phyloP scores from a whole-genome alignment of 2,113 vertebrate genomes.

The Hemichromis elongatus region DNA sequence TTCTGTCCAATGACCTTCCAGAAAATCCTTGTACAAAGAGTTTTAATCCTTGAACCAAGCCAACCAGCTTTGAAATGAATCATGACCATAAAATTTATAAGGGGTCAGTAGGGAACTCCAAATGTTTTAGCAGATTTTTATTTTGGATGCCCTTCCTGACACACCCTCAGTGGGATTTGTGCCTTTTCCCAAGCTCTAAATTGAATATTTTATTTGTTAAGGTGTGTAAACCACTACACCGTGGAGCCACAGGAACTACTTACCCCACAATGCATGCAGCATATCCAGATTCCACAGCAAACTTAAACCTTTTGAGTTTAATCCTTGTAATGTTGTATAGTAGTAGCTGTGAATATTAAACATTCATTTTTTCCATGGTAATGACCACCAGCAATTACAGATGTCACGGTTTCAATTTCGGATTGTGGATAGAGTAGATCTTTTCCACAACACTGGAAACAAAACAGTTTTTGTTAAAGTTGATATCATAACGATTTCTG shows the following conservation, averaged over 20 bases:
- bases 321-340: neutral
- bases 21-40: neutral
- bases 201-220: neutral
- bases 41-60: neutral
- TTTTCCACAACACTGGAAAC: neutral
- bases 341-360: neutral
- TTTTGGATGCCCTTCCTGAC: neutral
- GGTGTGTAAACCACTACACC: neutral
- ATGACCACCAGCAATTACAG: neutral
- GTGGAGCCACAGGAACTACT: neutral
- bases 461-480: neutral
- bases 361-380: neutral
- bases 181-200: neutral
- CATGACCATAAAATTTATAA: neutral
- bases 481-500: neutral
- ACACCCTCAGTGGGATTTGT: neutral
- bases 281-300: neutral
- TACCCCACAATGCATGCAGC: neutral
- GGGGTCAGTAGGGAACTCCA: neutral
- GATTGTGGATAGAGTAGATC: neutral
- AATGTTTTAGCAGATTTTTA: neutral
- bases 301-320: neutral
- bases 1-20: neutral
- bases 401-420: fast-evolving
- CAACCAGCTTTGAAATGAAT: neutral